Percentiles rank a stretch among this genome's conserved stretches.
Conservation (phyloP, 1,140 invertebrate species). For the Cherax quadricarinatus region DNA sequence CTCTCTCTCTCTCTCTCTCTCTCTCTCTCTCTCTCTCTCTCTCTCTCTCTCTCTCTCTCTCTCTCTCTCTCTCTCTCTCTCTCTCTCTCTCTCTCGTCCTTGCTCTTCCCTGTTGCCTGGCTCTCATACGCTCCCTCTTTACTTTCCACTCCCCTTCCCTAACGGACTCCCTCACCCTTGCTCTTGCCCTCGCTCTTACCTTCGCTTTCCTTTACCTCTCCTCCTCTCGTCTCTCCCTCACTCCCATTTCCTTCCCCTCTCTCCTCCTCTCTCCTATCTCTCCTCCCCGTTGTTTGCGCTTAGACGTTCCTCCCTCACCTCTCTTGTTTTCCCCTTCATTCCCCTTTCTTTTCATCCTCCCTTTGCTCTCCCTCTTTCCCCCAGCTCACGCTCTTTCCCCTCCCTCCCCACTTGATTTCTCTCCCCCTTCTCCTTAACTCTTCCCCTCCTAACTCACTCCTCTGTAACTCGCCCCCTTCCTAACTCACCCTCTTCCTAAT, state of each 20-base stretch:
- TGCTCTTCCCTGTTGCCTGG: too few relatives aligned
- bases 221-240: too few relatives aligned
- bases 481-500: neutral
- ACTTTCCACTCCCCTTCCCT: neutral
- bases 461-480: too few relatives aligned
- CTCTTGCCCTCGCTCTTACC: neutral
- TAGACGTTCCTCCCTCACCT: neutral
- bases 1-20: neutral
- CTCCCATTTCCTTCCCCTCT: neutral
- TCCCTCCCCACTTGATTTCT: neutral
- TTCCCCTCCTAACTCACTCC: too few relatives aligned
- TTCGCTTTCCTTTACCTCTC: too few relatives aligned
- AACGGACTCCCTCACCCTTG: neutral
- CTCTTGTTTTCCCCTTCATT: neutral
- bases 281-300: neutral
- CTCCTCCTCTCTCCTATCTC: slow-evolving; percentile 5
- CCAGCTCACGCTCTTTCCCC: neutral
- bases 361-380: neutral
- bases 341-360: too few relatives aligned
- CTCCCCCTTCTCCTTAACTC: too few relatives aligned
- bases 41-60: too few relatives aligned
- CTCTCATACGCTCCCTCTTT: neutral
- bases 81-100: neutral
- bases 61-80: neutral
- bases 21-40: neutral